A percentile compares a stretch with the other conserved stretches of the same genome.
phyloP scores from a whole-genome alignment of 2,797 vertebrate species.

The Choloepus didactylus region DNA sequence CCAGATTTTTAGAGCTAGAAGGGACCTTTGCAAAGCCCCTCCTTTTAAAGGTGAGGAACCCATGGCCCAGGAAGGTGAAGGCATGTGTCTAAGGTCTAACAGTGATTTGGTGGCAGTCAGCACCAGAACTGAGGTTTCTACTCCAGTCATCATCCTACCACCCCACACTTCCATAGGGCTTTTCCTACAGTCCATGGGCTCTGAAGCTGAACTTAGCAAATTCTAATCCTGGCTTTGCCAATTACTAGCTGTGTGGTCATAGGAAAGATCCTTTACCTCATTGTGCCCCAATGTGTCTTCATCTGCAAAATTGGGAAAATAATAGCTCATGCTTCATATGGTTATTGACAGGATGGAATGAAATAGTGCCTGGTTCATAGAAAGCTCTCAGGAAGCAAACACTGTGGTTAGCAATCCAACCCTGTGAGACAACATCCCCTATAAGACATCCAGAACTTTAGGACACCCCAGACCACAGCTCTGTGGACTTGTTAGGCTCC shows the following conservation, averaged over 20 bases:
- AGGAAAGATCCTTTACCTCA: not conserved
- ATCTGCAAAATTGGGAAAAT: not conserved
- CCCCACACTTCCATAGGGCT: accelerated
- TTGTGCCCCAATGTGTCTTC: accelerated
- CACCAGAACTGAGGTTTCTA: not conserved
- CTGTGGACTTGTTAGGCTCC: accelerated
- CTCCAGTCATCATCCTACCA: accelerated
- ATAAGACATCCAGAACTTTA: not conserved
- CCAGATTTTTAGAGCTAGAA: not conserved
- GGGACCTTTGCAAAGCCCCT: not conserved
- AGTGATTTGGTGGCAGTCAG: not conserved
- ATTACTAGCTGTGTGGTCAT: not conserved
- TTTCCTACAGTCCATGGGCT: not conserved
- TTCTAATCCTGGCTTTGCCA: not conserved
- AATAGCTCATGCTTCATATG: accelerated
- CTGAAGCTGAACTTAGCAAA: not conserved
- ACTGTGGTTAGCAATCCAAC: not conserved
- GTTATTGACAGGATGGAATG: not conserved
- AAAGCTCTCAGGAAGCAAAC: too few relatives aligned
- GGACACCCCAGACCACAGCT: accelerated
- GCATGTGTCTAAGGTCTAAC: accelerated
- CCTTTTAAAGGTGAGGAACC: not conserved
- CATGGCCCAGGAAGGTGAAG: not conserved
- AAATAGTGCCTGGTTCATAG: not conserved
- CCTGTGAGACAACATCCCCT: accelerated